Base-by-base conservation (phyloP, 2,888 invertebrate genomes). In the Apodemia mormo region DNA sequence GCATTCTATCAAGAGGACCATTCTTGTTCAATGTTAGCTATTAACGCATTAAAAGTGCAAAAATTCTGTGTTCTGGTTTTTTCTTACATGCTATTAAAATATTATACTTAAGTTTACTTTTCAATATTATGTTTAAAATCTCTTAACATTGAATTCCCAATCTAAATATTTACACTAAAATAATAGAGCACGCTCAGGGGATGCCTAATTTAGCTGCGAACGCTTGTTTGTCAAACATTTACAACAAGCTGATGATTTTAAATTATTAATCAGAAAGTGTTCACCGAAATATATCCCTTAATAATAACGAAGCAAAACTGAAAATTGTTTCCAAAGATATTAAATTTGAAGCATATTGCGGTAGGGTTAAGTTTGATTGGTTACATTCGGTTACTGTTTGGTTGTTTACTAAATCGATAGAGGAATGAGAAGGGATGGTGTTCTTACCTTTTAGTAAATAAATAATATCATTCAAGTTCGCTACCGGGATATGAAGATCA, bases 211-310 rank as follows among this genome's bases (percentile, higher is more conserved):
- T 83, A 82, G 81, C 78, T 77, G 76, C 78, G 76, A 76, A 71
- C 72, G 67, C 81, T 80, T 83, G 82, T 86, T 86, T 82, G 82
- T 80, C 79, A 78, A 83, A 83, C 84, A 83, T 82, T 79, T 76
- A 79, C 40, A 40, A 40, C 80, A 76, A 77, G 76, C 76, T 75
- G 78, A 67, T 45, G 68, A 69, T 72, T 70, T 69, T 71, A 69
- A 65, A 56, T 56, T 56, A 58, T 56, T 52, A 40, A 29, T 64
- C 49, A 2, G 10, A 49, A 29, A 40, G 37, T 52, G 43, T 49
- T 40, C 43, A 70, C 6, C 45, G 69, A 56, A 75, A 69, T 61
- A 58, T 12, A 58, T 52, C 3, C 74, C 58, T 45, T 71, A 72
- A 65, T 10, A 6, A 14, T 9, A 66, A 52, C 9, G 33, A 30